These are phyloP conservation scores for Halocynthia roretzi DNA, from an alignment of 23 tunicate species.

Conservation along the genomic window DNA sequence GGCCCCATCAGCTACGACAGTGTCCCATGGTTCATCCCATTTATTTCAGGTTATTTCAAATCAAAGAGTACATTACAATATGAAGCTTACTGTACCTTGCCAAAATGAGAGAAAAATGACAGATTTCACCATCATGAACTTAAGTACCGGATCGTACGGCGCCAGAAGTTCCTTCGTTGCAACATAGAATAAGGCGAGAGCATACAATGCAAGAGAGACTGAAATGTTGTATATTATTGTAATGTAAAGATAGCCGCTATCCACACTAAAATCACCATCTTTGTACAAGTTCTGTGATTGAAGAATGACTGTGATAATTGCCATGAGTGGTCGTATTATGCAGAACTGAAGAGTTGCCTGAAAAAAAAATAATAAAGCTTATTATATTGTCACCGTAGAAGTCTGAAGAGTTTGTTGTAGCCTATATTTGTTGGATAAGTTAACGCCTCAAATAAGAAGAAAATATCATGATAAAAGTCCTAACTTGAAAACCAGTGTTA, in stretches of 20 bases:
- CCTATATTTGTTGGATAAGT: no score
- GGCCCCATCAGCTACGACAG: no score
- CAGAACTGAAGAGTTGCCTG: constrained; percentile 94
- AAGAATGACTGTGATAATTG: constrained; percentile 84
- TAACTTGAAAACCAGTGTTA: no score
- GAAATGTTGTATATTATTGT: constrained; percentile 97
- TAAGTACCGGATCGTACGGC: constrained; percentile 93
- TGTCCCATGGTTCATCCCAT: no score
- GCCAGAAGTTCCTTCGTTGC: constrained; percentile 82
- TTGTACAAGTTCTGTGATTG: constrained; percentile 75
- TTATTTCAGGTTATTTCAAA: no score
- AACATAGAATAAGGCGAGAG: constrained; percentile 81
- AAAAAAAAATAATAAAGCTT: not conserved
- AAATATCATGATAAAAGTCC: no score
- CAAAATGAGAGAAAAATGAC: constrained; percentile 98
- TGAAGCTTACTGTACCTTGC: constrained; percentile 56
- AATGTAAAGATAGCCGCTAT: constrained; percentile 91
- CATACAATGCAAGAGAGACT: constrained; percentile 84
- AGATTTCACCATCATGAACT: constrained; percentile 91
- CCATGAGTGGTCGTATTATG: constrained; percentile 86
- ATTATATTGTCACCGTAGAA: no score
- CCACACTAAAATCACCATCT: constrained; percentile 86
- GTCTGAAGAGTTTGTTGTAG: no score
- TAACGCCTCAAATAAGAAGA: no score
- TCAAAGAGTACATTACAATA: no score